Percentiles rank a stretch among this genome's conserved stretches.
Evolutionary conservation across 2,888 invertebrate species (phyloP).

Genomic region (Cantharis rustica): DNA sequence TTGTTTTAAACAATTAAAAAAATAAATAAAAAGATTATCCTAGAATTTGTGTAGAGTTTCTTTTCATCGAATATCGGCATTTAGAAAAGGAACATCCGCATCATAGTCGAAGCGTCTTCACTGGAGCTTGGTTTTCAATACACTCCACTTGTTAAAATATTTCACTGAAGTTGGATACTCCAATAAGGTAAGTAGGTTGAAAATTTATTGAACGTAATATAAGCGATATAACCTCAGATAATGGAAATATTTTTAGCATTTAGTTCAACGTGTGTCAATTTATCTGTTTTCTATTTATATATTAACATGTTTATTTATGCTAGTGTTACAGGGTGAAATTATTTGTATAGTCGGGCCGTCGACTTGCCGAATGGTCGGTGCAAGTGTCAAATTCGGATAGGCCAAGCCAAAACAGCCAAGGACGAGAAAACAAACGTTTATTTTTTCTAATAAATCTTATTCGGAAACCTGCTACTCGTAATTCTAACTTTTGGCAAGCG

Average conservation of each 20-base stretch:
- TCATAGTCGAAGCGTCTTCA: neutral
- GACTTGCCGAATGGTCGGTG: neutral
- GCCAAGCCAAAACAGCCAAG: neutral
- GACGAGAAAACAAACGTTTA: neutral
- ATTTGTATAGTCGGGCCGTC: neutral
- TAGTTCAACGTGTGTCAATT: neutral
- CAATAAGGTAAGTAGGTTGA: neutral
- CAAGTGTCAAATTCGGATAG: neutral
- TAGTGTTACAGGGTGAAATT: neutral
- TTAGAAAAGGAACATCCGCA: neutral
- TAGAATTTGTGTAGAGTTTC: slow-evolving; percentile 20
- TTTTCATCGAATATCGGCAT: neutral
- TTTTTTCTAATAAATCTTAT: neutral
- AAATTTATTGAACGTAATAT: neutral
- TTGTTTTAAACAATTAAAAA: slow-evolving; percentile 47
- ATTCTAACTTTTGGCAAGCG: neutral
- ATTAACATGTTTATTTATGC: neutral
- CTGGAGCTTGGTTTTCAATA: neutral
- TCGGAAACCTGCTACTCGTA: neutral
- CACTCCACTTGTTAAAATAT: neutral
- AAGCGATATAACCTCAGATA: neutral
- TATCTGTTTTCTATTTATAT: neutral
- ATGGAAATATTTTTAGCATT: neutral
- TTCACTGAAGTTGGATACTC: neutral
- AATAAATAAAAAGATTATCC: slow-evolving; percentile 46